These are phyloP conservation scores for Odobenus rosmarus DNA, from an alignment of 2,113 vertebrate species.

Conservation along the genomic window DNA sequence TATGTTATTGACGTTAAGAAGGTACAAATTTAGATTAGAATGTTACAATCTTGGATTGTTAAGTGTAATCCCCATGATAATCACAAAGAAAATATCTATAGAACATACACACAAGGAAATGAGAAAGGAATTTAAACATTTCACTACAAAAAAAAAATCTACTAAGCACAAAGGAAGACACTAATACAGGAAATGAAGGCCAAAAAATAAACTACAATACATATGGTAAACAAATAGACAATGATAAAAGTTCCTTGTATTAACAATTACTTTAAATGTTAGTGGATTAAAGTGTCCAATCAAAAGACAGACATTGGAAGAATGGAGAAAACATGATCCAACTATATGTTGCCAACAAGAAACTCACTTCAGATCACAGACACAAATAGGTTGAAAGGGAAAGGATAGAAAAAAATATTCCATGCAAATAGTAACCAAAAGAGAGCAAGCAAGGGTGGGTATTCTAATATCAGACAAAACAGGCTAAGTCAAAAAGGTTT, in stretches of 20 bases:
- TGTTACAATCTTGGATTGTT: not conserved
- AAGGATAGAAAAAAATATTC: not conserved
- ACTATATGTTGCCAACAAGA: not conserved
- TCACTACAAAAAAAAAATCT: not conserved
- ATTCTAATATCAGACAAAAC: not conserved
- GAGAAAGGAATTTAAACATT: not conserved
- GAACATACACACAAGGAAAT: not conserved
- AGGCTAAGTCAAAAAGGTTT: not conserved
- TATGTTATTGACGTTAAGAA: not conserved
- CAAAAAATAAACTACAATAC: not conserved
- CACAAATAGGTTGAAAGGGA: not conserved
- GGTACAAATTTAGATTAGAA: not conserved
- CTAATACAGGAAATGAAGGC: not conserved
- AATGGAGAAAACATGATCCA: not conserved
- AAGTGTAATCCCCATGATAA: constrained; percentile 10
- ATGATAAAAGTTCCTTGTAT: not conserved
- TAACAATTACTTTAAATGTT: not conserved
- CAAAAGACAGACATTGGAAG: not conserved
- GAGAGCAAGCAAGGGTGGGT: not conserved
- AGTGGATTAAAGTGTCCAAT: not conserved
- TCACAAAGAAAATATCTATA: not conserved
- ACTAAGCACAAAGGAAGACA: not conserved
- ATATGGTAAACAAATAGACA: not conserved
- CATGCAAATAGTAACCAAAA: not conserved
- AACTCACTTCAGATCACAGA: not conserved